Evolutionary conservation across 92 coral and sea anemone species (phyloP).

Genomic region (Hydrozoanthus gracilis): DNA sequence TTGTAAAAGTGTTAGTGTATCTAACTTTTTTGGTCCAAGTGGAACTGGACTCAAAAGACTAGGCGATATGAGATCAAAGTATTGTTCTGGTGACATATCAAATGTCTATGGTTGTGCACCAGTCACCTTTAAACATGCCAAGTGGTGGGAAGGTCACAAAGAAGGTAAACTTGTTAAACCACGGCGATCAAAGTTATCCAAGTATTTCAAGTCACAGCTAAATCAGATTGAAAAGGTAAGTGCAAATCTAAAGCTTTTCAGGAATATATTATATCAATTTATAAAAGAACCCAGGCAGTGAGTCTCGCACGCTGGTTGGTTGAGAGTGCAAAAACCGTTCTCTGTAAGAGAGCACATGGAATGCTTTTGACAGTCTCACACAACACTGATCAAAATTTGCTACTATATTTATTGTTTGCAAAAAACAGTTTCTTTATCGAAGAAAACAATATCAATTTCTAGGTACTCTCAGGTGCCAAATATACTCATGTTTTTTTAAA

Average conservation of each 20-base stretch:
- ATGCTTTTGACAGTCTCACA: no score
- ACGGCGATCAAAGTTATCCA: constrained; percentile 79
- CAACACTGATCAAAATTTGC: no score
- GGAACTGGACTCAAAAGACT: constrained; percentile 54
- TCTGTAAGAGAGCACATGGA: no score
- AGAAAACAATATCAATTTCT: no score
- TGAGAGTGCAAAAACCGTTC: no score
- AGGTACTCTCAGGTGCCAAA: no score
- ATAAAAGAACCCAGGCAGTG: no score
- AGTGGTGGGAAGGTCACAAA: constrained; percentile 91
- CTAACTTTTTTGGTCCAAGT: constrained; percentile 67
- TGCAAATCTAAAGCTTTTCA: background rate
- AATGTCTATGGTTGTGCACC: constrained; percentile 76
- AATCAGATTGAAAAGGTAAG: constrained; percentile 88
- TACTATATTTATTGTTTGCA: no score
- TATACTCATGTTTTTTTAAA: no score
- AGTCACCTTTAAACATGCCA: constrained; percentile 79
- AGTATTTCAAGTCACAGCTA: constrained; percentile 83
- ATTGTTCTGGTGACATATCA: constrained; percentile 60
- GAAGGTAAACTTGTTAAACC: constrained; percentile 76
- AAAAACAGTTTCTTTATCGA: no score
- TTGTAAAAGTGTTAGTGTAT: constrained; percentile 74
- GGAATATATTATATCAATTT: no score
- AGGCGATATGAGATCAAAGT: constrained; percentile 73
- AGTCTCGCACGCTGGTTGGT: no score